These are phyloP conservation scores for Orthosia incerta DNA, from an alignment of 2,888 invertebrate species.

Conservation along the genomic window DNA sequence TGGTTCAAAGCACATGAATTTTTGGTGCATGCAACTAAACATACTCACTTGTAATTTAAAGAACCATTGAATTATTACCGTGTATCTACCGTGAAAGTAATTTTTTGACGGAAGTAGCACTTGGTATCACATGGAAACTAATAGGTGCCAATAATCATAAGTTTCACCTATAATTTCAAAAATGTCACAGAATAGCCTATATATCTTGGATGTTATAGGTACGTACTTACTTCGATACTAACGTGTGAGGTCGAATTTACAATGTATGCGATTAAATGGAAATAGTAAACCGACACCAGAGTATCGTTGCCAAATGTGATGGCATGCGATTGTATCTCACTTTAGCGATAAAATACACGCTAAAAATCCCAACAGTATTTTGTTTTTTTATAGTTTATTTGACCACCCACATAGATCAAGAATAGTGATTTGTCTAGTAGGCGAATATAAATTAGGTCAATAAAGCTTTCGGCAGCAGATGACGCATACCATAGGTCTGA, in stretches of 20 bases:
- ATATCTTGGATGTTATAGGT: conserved; percentile 5
- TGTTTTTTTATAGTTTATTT: conserved; percentile 25
- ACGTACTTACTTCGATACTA: conserved; percentile 21
- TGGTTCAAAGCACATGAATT: too few species aligned
- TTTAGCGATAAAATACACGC: conserved; percentile 38
- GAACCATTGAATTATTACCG: too few species aligned
- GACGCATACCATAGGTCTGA: conserved; percentile 2
- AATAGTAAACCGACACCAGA: conserved; percentile 54
- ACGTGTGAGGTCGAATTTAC: conserved; percentile 57
- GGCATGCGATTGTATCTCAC: conserved; percentile 53
- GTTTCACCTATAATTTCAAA: not conserved
- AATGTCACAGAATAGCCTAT: not conserved
- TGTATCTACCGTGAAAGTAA: not conserved
- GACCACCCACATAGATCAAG: conserved; percentile 51
- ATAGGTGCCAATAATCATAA: not conserved
- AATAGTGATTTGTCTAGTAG: conserved; percentile 34
- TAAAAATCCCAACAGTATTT: conserved; percentile 32
- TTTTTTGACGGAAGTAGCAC: not conserved
- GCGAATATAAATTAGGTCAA: conserved; percentile 51
- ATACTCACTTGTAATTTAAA: too few species aligned
- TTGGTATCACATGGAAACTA: not conserved
- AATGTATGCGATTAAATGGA: conserved; percentile 58
- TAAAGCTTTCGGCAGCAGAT: conserved; percentile 12
- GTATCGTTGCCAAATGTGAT: conserved; percentile 64
- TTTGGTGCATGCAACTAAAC: too few species aligned